Evolutionary conservation across 2,113 vertebrate genomes (phyloP), one percentile per base, ranked within the genome.

Genomic region (Trochalopteron elliotii): DNA sequence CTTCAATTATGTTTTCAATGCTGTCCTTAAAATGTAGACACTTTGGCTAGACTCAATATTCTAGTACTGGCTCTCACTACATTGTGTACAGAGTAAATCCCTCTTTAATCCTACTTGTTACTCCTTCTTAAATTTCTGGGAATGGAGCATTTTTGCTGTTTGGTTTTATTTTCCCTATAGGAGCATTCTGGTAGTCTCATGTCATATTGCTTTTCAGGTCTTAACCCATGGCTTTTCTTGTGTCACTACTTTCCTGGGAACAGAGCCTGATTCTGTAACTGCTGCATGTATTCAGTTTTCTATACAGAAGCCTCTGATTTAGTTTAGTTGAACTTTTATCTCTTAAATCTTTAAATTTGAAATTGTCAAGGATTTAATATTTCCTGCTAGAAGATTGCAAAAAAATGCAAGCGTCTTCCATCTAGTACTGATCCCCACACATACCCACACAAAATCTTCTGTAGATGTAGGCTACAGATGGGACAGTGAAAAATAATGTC

Each of bases 21-120:
- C 56, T 70, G 56, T 67, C 52, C 67, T 93, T 64, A 89, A 94
- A 90, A 86, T 45, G 27, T 33, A 90, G 88, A 83, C 55, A 59
- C 21, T 88, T 82, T 67, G 39, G 16, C 72, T 81, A 35, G 18
- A 78, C 56, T 81, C 44, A 8, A 6, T 59, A 78, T 74, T 83
- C 68, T 65, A 33, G 10, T 83, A 83, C n/a, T 86, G 56, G 35
- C 42, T 88, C 59, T 87, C 47, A 74, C 52, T 67, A 63, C 7
- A 35, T n/a, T 90, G 39, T 93, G 59, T 83, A 69, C 75, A 74
- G 45, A 77, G 45, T 70, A 94, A 96, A 95, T 92, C 63, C 50
- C 19, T 74, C 55, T 45, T 39, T 95, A 91, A 95, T 91, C 78
- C 70, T 90, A 50, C 90, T 74, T 81, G 55, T 49, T 93, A 81